Evolutionary conservation across 2,888 invertebrate genomes (phyloP).

Genomic region (Formica aserva): DNA sequence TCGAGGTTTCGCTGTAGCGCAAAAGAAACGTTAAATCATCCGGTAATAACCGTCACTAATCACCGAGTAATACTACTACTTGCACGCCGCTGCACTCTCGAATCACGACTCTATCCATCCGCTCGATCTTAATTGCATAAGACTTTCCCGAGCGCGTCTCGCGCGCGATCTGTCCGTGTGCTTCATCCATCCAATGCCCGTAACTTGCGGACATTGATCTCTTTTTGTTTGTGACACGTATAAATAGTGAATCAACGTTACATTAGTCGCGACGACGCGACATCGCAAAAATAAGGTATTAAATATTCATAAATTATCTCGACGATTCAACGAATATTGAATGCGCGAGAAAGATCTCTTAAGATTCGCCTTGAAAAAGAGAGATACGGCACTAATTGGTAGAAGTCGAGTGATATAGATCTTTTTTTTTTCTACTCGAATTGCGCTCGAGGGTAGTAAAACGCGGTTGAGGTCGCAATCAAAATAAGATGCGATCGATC

Average conservation of each 20-base stretch:
- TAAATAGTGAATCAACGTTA: not conserved
- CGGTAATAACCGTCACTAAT: constrained; percentile 44
- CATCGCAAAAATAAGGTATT: not conserved
- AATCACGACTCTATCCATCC: constrained; percentile 39
- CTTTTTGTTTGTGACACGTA: not conserved
- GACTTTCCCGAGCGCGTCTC: constrained; percentile 34
- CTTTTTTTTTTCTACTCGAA: constrained; percentile 8
- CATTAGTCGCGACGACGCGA: not conserved
- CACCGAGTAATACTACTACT: constrained; percentile 36
- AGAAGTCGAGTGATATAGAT: not conserved
- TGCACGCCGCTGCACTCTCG: constrained; percentile 8
- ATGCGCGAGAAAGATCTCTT: not conserved
- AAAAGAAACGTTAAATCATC: constrained; percentile 35
- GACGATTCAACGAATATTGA: not conserved
- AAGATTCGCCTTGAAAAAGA: not conserved
- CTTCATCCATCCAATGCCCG: not conserved
- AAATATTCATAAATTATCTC: not conserved
- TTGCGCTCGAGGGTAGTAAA: not conserved
- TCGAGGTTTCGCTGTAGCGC: not conserved
- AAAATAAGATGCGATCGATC: not conserved
- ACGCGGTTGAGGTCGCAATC: constrained; percentile 5
- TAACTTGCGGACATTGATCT: not conserved
- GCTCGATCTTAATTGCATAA: constrained; percentile 52
- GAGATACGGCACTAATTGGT: not conserved
- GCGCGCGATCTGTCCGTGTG: constrained; percentile 9